Percentiles rank a stretch among this genome's conserved stretches.
Conservation (phyloP, 2,888 invertebrate genomes). For the Cheilosia urbana region DNA sequence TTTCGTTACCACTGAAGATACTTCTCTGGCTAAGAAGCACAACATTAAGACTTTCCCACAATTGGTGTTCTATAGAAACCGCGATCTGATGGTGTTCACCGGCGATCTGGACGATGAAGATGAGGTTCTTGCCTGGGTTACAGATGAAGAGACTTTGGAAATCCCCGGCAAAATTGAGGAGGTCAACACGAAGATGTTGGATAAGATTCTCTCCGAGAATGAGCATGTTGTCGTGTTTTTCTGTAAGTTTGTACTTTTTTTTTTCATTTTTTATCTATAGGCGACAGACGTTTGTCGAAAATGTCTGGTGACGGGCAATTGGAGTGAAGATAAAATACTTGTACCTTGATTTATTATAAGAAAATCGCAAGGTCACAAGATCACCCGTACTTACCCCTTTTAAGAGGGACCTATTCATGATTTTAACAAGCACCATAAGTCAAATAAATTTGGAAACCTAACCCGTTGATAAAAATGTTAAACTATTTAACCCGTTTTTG, state of each 20-base stretch:
- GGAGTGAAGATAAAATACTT: too few relatives aligned
- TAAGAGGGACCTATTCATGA: too few relatives aligned
- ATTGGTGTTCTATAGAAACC: conserved; percentile 95
- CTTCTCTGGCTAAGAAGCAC: conserved; percentile 91
- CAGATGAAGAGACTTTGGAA: conserved; percentile 94
- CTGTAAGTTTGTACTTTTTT: conserved; percentile 87
- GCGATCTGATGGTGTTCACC: conserved; percentile 92
- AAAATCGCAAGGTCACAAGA: too few relatives aligned
- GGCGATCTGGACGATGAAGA: conserved; percentile 96
- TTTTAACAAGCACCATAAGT: too few relatives aligned
- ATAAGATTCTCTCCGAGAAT: conserved; percentile 93
- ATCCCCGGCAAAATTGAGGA: conserved; percentile 97
- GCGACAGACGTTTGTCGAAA: too few relatives aligned
- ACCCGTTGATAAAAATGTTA: too few relatives aligned
- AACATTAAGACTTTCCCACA: conserved; percentile 93
- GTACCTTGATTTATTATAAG: too few relatives aligned
- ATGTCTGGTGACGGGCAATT: too few relatives aligned
- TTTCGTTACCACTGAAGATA: conserved; percentile 96
- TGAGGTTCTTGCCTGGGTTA: conserved; percentile 95
- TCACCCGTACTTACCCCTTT: too few relatives aligned
- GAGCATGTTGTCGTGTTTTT: conserved; percentile 96
- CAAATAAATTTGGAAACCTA: too few relatives aligned
- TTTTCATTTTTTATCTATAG: too few relatives aligned
- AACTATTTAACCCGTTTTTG: too few relatives aligned
- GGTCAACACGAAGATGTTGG: conserved; percentile 94